Conservation (phyloP, 2,888 invertebrate species). For the Cecidostiba fungosa region DNA sequence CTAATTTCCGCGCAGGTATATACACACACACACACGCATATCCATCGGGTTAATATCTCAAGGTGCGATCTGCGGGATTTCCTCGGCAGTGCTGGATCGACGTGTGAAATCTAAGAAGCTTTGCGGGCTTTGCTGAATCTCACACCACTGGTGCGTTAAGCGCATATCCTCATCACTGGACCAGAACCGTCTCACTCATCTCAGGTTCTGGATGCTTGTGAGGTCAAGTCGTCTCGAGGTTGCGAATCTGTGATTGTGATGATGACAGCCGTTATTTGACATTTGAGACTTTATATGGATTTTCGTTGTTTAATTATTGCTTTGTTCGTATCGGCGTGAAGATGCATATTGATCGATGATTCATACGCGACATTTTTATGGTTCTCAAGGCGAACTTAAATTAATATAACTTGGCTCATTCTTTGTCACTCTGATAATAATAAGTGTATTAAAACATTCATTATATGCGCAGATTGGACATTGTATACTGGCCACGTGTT, state of each 20-base stretch:
- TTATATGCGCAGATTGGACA: background rate
- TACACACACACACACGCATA: background rate
- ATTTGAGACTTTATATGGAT: background rate
- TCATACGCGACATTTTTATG: too few relatives aligned
- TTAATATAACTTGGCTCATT: background rate
- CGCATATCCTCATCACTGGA: slow-evolving; percentile 67
- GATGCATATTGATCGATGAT: too few relatives aligned
- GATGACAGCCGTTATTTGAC: too few relatives aligned
- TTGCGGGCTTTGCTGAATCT: slow-evolving; percentile 43
- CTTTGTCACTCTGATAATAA: background rate
- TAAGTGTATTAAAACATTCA: background rate
- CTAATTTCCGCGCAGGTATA: slow-evolving; percentile 65
- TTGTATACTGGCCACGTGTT: background rate
- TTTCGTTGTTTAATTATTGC: too few relatives aligned
- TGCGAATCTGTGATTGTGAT: background rate
- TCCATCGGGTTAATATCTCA: background rate
- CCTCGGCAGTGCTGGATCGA: slow-evolving; percentile 68
- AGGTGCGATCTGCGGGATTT: slow-evolving; percentile 41
- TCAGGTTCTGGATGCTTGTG: slow-evolving; percentile 71
- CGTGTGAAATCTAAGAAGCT: slow-evolving; percentile 75
- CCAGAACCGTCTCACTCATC: slow-evolving; percentile 77
- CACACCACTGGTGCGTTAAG: background rate
- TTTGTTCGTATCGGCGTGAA: too few relatives aligned
- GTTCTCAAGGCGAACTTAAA: background rate
- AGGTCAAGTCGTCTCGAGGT: background rate